A percentile compares a stretch with the other conserved stretches of the same genome.
Evolutionary conservation across 2,113 vertebrate species (phyloP).

Genomic region (Tragelaphus strepsiceros): DNA sequence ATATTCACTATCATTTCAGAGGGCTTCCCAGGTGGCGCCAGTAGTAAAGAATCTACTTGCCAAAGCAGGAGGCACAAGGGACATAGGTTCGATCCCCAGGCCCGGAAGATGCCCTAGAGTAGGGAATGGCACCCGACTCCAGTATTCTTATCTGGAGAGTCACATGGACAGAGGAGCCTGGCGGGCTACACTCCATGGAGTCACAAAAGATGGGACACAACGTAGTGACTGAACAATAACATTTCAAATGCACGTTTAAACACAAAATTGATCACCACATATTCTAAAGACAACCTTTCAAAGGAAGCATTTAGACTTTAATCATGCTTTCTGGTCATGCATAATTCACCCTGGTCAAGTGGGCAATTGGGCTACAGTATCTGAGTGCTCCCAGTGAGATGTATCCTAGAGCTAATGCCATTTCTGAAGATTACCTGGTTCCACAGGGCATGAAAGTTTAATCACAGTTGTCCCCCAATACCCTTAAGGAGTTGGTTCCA

Average conservation of each 20-base stretch:
- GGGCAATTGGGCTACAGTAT: no score
- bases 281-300: neutral
- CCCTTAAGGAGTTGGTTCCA: neutral
- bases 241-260: neutral
- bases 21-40: neutral
- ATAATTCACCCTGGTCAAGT: neutral
- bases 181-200: neutral
- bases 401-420: no score
- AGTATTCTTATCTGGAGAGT: neutral
- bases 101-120: neutral
- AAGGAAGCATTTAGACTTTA: neutral
- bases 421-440: neutral
- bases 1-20: neutral
- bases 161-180: neutral
- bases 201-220: neutral
- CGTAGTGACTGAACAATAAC: neutral
- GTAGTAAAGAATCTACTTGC: neutral
- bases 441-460: neutral
- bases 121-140: neutral
- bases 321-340: neutral
- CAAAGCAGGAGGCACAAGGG: neutral
- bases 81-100: neutral
- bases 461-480: neutral
- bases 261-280: neutral
- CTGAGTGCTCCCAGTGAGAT: neutral